phyloP scores from a whole-genome alignment of 2,888 invertebrate genomes.

The Andrena minutula region DNA sequence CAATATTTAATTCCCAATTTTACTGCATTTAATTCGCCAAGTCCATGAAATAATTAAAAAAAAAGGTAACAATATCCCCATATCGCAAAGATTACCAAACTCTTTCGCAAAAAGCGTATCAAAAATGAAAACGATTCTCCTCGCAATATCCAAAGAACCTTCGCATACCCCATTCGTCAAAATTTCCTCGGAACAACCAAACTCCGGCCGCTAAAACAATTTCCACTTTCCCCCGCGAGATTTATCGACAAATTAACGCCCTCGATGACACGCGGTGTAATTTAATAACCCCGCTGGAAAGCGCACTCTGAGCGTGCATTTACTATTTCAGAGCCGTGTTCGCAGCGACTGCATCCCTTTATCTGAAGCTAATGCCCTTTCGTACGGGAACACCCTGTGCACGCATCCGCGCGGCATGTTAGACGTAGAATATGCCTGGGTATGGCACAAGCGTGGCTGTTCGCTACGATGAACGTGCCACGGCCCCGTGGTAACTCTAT shows the following conservation, averaged over 20 bases:
- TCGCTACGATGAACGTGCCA: conserved; percentile 61
- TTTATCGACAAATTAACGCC: background rate
- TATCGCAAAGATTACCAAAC: too few relatives aligned
- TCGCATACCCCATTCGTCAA: too few relatives aligned
- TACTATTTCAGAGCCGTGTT: conserved; percentile 2
- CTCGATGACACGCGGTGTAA: conserved; percentile 53
- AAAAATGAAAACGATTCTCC: too few relatives aligned
- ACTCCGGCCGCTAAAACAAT: background rate
- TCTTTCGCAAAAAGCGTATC: too few relatives aligned
- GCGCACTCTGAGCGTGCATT: background rate
- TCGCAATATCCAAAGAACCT: too few relatives aligned
- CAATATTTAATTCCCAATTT: too few relatives aligned
- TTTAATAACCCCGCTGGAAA: conserved; percentile 63
- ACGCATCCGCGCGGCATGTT: conserved; percentile 4
- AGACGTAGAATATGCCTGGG: conserved; percentile 8
- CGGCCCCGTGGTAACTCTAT: conserved; percentile 61
- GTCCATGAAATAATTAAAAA: too few relatives aligned
- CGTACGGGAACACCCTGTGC: conserved; percentile 2
- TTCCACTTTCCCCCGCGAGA: background rate
- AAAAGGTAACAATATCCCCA: too few relatives aligned
- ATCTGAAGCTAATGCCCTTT: conserved; percentile 7
- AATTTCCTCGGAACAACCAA: too few relatives aligned
- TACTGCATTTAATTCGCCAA: too few relatives aligned
- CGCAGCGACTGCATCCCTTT: conserved; percentile 4
- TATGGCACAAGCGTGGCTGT: conserved; percentile 41